phyloP scores from a whole-genome alignment of 2,797 vertebrate species.

The Menidia menidia region DNA sequence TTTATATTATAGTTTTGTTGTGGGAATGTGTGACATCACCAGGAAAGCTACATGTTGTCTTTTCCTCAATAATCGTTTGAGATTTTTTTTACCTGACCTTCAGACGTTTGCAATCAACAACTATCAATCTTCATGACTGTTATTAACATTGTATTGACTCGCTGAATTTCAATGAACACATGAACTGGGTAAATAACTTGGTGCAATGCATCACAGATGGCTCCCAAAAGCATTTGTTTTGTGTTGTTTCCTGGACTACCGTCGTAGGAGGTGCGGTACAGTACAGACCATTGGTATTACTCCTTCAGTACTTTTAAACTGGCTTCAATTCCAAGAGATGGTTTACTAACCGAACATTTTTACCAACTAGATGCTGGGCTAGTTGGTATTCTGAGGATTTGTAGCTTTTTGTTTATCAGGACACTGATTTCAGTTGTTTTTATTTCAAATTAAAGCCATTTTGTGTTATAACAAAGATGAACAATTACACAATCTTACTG shows the following conservation, averaged over 20 bases:
- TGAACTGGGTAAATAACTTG: neutral
- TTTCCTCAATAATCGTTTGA: neutral
- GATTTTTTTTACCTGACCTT: neutral
- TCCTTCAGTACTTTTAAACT: neutral
- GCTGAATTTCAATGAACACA: no score
- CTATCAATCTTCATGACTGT: no score
- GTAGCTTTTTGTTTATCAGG: constrained; percentile 43
- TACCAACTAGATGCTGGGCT: neutral
- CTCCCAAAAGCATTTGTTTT: no score
- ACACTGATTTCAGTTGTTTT: constrained; percentile 56
- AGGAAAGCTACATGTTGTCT: neutral
- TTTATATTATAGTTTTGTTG: neutral
- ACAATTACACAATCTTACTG: constrained; percentile 41
- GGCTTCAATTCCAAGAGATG: neutral
- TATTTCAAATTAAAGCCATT: constrained; percentile 13
- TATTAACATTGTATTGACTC: no score
- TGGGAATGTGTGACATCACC: neutral
- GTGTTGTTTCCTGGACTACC: no score
- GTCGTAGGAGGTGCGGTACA: neutral
- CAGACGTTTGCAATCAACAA: no score
- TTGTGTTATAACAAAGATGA: constrained; percentile 23
- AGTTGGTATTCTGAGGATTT: no score
- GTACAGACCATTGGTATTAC: neutral
- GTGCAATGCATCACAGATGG: no score
- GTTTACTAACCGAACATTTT: neutral